phyloP scores from a whole-genome alignment of 1,140 invertebrate genomes.

The Anadara kagoshimensis region DNA sequence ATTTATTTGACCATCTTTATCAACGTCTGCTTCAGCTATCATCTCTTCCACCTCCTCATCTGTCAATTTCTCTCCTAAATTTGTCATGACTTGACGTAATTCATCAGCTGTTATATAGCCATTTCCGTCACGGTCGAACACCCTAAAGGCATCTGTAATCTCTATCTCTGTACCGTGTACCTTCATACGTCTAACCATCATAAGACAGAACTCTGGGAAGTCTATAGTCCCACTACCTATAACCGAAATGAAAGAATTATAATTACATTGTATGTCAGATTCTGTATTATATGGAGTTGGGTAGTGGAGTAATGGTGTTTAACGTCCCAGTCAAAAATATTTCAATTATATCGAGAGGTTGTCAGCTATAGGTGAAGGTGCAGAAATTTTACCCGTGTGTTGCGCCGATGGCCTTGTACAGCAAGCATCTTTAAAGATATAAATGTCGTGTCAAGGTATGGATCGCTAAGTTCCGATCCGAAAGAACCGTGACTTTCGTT shows the following conservation, averaged over 20 bases:
- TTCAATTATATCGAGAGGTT: too few species aligned
- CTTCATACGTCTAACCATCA: conserved; percentile 93
- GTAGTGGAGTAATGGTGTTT: too few species aligned
- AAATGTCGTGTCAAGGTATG: too few species aligned
- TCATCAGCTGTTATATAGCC: conserved; percentile 78
- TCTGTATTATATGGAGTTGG: too few species aligned
- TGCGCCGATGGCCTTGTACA: too few species aligned
- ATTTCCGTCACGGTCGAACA: conserved; percentile 98
- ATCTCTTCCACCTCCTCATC: conserved; percentile 94
- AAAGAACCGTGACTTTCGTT: too few species aligned
- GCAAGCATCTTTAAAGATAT: too few species aligned
- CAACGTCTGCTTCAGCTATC: conserved; percentile 92
- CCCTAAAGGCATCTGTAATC: conserved; percentile 98
- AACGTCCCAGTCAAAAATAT: too few species aligned
- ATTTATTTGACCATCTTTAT: conserved; percentile 80
- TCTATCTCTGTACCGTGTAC: conserved; percentile 98
- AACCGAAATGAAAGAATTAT: neutral
- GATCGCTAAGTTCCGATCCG: too few species aligned
- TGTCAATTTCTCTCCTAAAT: conserved; percentile 90
- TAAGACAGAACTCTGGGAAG: conserved; percentile 98
- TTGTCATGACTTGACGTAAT: conserved; percentile 85
- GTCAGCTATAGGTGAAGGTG: too few species aligned
- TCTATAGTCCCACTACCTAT: conserved; percentile 96
- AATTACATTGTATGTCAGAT: too few species aligned
- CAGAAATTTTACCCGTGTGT: too few species aligned